Base-by-base conservation (phyloP, 1,140 invertebrate genomes). In the Liolophura sinensis region DNA sequence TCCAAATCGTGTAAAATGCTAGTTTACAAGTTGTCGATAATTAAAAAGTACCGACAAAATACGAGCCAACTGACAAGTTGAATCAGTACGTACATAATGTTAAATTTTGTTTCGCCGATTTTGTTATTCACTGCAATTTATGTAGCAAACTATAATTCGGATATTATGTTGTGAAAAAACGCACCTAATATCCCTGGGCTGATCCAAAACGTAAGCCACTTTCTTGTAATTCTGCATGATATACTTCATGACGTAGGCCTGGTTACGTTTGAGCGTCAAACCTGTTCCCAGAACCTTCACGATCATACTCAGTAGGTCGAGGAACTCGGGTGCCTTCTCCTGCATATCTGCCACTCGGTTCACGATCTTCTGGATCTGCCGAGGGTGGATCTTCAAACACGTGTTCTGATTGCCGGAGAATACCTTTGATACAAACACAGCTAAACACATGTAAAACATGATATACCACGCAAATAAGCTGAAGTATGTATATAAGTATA, bases 141-240 rank as follows among this genome's bases (percentile, higher is more conserved):
- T 9, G 31, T 40, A 40, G 3, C 3, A 40, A 40, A 40, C 31
- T 40, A n/a, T 40, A 40, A 5, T 40, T 40, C n/a, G n/a, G 31
- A 3, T 9, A 40, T 9, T 5, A 40, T 40, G 3, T 40, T 40
- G 3, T 40, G 31, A 5, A 40, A 40, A 3, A 24, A 51, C 69
- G 25, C 20, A 82, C 81, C 79, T 79, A 24, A 79, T 78, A 22
- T 82, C 81, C 25, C 72, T 55, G 1, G 74, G n/a, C 48, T 78
- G 67, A 61, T 84, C 82, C 1, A 84, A 70, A 0, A 83, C 74
- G 65, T 78, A 81, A 18, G 81, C 82, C 9, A 83, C 74, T 60
- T 84, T 80, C 60, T 79, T 80, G 71, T 80, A 81, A 67, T 83
- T 81, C 73, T 84, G 82, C 84, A 85, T 85, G 54, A 85, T 78